phyloP scores from a whole-genome alignment of 2,113 vertebrate genomes.

The Phrynocephalus versicolor region DNA sequence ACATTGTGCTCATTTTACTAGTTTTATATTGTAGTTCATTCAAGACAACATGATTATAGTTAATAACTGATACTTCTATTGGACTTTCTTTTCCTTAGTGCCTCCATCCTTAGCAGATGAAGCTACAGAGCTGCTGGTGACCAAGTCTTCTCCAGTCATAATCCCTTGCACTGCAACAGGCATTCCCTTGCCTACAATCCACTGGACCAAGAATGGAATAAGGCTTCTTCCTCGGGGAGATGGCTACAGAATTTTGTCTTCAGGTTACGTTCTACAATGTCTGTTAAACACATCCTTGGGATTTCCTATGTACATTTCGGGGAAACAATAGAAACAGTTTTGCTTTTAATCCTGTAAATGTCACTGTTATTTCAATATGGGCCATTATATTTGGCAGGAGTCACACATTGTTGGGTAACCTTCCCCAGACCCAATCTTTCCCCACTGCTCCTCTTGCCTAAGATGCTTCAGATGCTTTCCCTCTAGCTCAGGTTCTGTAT shows the following conservation, averaged over 20 bases:
- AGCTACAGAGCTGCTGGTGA: constrained; percentile 85
- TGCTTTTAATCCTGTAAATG: neutral
- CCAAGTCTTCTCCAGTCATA: constrained; percentile 82
- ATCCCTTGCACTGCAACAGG: constrained; percentile 89
- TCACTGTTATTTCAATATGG: neutral
- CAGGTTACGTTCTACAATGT: constrained; percentile 78
- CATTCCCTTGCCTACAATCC: constrained; percentile 84
- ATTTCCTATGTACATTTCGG: neutral
- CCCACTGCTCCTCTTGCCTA: neutral
- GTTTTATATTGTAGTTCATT: neutral
- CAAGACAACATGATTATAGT: neutral
- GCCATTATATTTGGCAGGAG: neutral
- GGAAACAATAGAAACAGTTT: neutral
- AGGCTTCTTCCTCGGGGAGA: constrained; percentile 78
- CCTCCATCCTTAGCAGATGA: constrained; percentile 96
- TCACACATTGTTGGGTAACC: neutral
- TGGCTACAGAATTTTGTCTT: constrained; percentile 84
- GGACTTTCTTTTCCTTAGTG: constrained; percentile 75
- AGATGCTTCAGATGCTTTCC: neutral
- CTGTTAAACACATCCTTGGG: neutral
- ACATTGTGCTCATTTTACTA: neutral
- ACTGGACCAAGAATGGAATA: constrained; percentile 91
- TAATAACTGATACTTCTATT: neutral
- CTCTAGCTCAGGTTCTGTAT: neutral
- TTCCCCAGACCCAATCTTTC: neutral